phyloP scores from a whole-genome alignment of 2,113 vertebrate genomes.

The Syngnathoides biaculeatus region DNA sequence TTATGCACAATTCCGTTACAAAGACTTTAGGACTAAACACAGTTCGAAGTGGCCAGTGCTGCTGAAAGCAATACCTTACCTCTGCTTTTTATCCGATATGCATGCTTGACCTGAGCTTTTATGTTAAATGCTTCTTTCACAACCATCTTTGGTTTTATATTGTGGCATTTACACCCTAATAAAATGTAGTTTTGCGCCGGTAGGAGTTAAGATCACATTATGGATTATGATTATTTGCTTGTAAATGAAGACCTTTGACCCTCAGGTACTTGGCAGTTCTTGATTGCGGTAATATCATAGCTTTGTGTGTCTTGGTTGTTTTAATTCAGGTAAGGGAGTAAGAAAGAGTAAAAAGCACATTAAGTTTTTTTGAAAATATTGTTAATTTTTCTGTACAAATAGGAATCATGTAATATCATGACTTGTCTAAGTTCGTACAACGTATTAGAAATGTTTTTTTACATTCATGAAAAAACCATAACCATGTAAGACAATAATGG shows the following conservation, averaged over 20 bases:
- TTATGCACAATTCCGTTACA: background rate
- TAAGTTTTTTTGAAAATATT: background rate
- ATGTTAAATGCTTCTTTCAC: slow-evolving; percentile 18
- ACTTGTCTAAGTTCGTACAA: background rate
- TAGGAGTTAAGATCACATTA: slow-evolving; percentile 9
- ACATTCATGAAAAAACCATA: background rate
- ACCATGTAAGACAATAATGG: background rate
- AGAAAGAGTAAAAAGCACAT: background rate
- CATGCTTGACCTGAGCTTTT: slow-evolving; percentile 10
- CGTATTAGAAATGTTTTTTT: background rate
- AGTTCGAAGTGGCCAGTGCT: slow-evolving; percentile 9
- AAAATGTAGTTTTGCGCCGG: slow-evolving; percentile 13
- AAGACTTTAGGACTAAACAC: background rate
- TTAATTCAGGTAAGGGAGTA: background rate
- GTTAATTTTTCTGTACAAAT: background rate
- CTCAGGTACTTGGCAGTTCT: background rate
- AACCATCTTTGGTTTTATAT: slow-evolving; percentile 20
- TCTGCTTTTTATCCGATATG: slow-evolving; percentile 17
- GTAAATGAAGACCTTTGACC: slow-evolving; percentile 44
- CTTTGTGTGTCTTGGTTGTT: background rate
- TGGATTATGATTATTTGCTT: slow-evolving; percentile 11
- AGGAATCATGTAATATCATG: background rate
- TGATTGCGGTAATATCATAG: background rate
- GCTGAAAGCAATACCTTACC: slow-evolving; percentile 12
- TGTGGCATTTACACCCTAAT: slow-evolving; percentile 16